Base-by-base conservation (phyloP, 1,140 invertebrate genomes). In the Centruroides sculpturatus region DNA sequence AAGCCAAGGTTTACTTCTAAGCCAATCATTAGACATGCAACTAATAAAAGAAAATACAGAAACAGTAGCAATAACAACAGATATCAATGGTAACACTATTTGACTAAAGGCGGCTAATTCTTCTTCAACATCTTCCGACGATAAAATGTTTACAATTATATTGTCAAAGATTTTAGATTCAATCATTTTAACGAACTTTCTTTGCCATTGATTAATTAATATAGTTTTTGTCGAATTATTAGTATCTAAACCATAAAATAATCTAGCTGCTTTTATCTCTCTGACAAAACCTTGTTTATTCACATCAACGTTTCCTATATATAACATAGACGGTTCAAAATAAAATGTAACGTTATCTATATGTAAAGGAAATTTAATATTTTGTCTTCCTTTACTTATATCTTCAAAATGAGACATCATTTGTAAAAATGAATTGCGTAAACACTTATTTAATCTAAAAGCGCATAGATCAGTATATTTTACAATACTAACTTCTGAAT, bases 71-170 rank as follows among this genome's bases (percentile, higher is more conserved):
- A 92, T 79, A 49, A 85, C 73, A 69, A 92, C 88, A 1, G 89
- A 92, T 35, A 88, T 86, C 49, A 89, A 93, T 7, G 89, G 89
- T 53, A 92, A 81, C 3, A 93, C 85, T 3, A 87, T 88, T 70
- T 83, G 82, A 0, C 89, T 91, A 72, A 93, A 93, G 67, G 84
- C 85, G 69, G 93, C 89, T 58, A 94, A 74, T 71, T 94, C 90
- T 59, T 89, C 83, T 67, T 92, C 88, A 59, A 94, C 73, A 0
- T 89, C 92, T 52, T 86, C 79, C 1, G 89, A 92, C 0, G 87
- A 85, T 69, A 92, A 93, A 67, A 87, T 78, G 2, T 88, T 83
- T 0, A 86, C 81, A 8, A 83, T 83, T 51, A 93, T 90, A 69
- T 89, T 81, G 59, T 88, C 81, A 71, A 91, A 92, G 72, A 90